Evolutionary conservation across 2,113 vertebrate species (phyloP).

Genomic region (Motacilla alba): DNA sequence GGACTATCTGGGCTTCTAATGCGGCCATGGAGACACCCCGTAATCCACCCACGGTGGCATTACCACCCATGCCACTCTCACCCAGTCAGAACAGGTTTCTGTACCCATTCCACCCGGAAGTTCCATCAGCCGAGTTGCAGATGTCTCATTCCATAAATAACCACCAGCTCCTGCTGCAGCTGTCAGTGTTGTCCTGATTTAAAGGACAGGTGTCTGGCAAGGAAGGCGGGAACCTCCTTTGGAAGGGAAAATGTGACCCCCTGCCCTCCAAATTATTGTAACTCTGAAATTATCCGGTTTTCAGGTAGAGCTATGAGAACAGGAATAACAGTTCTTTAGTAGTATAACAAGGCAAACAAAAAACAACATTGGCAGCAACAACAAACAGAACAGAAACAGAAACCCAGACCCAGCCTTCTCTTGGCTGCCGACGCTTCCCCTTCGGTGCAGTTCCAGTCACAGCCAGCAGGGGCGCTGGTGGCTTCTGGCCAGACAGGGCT

Average conservation of each 20-base stretch:
- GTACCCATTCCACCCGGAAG: too few relatives aligned
- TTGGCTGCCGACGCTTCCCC: not conserved
- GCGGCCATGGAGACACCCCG: too few relatives aligned
- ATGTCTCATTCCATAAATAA: not conserved
- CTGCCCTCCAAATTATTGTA: not conserved
- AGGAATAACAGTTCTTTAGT: not conserved
- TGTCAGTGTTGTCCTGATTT: not conserved
- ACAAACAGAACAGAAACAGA: not conserved
- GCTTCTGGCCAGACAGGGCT: not conserved
- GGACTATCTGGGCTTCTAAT: too few relatives aligned
- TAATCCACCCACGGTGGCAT: too few relatives aligned
- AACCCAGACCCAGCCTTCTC: not conserved
- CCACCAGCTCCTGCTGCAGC: not conserved
- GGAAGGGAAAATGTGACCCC: not conserved
- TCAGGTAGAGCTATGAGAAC: not conserved
- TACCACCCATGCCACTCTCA: not conserved
- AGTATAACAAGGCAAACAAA: not conserved
- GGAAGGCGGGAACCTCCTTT: not conserved
- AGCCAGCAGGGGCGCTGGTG: not conserved
- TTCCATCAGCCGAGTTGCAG: not conserved
- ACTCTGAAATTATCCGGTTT: not conserved
- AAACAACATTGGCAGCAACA: not conserved
- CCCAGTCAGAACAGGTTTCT: not conserved
- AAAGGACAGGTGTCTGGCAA: not conserved
- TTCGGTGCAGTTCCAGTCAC: not conserved